Base-by-base conservation (phyloP, 1,140 invertebrate genomes). In the Idris sp. region DNA sequence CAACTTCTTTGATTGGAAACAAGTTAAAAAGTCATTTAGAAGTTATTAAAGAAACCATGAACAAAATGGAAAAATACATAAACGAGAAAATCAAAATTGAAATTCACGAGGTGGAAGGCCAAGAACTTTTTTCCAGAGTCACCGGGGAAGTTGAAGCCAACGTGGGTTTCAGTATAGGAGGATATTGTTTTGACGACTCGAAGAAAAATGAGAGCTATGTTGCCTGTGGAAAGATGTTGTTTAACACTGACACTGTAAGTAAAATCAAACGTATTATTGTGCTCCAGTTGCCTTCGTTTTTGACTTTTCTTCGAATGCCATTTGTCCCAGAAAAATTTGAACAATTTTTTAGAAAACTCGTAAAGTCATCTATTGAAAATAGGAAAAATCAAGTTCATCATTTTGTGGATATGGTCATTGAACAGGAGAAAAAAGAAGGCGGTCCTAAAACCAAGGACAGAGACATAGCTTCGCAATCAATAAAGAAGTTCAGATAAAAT, bases 31-130 rank as follows among this genome's bases (percentile, higher is more conserved):
- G 0, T 3, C 14, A 64, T n/a, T 11, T 35, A 13, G 4, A 38
- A 0, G 8, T 76, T 4, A 25, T 67, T 5, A 4, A 13, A 0
- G 31, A 43, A 1, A 44, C 73, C 0, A 58, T 46, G 8, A 15
- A 61, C 0, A 76, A 74, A n/a, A 40, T 83, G 1, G 15, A 10
- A 0, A 33, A 54, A 0, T 82, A 67, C 41, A 19, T 81, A 4
- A 62, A 74, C 4, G 13, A 61, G 3, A 71, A 75, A 25, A 25
- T 74, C 4, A 48, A 1, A 61, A 35, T 5, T 26, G 35, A 7
- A 11, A 41, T 41, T 0, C 22, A 7, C 2, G 78, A 84, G n/a
- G 5, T 82, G 0, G 79, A 87, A 10, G 22, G 76, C 10, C 81
- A 79, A 35, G 58, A 74, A 1, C 41, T 82, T 2, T 80, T 78